Percentiles rank a stretch among this genome's conserved stretches.
Evolutionary conservation across 2,888 invertebrate genomes (phyloP).

Genomic region (Agrochola litura): DNA sequence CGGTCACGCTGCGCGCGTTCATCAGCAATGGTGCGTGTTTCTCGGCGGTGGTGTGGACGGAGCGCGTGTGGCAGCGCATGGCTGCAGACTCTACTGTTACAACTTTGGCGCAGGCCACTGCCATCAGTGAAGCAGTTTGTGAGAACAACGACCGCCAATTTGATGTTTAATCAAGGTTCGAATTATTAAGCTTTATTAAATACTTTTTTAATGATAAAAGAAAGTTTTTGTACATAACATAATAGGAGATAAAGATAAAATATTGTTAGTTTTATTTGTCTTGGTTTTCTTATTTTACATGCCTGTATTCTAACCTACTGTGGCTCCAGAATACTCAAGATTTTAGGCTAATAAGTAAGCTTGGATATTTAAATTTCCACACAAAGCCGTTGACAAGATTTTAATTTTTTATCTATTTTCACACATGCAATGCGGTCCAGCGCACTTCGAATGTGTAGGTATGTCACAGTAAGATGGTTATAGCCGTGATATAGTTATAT

Average conservation of each 20-base stretch:
- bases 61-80: constrained; percentile 89
- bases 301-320: background rate
- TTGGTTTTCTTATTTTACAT: constrained; percentile 26
- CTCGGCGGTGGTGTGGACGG: constrained; percentile 95
- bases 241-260: constrained; percentile 45
- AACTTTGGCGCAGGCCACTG: constrained; percentile 74
- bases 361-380: background rate
- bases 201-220: constrained; percentile 29
- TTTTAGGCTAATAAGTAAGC: no score
- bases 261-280: constrained; percentile 42
- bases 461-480: no score
- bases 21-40: constrained; percentile 98
- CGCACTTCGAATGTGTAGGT: background rate
- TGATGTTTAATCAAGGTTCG: constrained; percentile 71
- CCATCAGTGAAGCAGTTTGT: constrained; percentile 78
- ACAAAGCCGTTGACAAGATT: background rate
- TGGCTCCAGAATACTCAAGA: background rate
- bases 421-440: background rate
- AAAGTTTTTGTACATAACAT: constrained; percentile 29
- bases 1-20: constrained; percentile 96
- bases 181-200: constrained; percentile 26
- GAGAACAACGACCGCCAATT: constrained; percentile 81
- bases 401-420: background rate
- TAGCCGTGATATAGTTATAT: no score
- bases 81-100: constrained; percentile 74